Percentiles rank a stretch among this genome's conserved stretches.
phyloP scores from a whole-genome alignment of 1,140 invertebrate species.

The Drosophila serrata region DNA sequence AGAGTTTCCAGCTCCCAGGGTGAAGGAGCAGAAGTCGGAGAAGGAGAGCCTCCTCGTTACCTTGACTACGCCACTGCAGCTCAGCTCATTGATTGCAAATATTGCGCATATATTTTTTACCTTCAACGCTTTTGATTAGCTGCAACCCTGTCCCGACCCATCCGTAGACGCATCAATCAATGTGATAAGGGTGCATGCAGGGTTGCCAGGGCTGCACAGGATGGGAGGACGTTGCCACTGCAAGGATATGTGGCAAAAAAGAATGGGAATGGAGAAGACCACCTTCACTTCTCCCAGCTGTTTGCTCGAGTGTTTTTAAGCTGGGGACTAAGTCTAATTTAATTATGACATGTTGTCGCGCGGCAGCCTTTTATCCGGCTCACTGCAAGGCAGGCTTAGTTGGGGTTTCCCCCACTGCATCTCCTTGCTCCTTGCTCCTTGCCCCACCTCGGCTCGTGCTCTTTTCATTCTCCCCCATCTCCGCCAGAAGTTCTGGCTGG shows the following conservation, averaged over 20 bases:
- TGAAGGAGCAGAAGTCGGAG: background rate
- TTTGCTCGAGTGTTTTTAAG: slow-evolving; percentile 75
- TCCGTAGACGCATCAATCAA: slow-evolving; percentile 31
- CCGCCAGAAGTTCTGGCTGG: slow-evolving; percentile 27
- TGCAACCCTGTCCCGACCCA: slow-evolving; percentile 20
- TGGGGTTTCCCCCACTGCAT: background rate
- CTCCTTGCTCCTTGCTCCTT: background rate
- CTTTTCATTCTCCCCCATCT: background rate
- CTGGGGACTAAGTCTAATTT: slow-evolving; percentile 81
- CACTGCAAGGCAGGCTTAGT: slow-evolving; percentile 40
- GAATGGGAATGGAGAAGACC: background rate
- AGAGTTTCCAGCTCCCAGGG: too few species aligned
- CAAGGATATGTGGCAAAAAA: background rate
- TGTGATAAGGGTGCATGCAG: slow-evolving; percentile 14
- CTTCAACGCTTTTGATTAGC: slow-evolving; percentile 58
- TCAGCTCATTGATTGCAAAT: slow-evolving; percentile 61
- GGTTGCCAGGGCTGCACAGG: background rate
- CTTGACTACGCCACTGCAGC: slow-evolving; percentile 48
- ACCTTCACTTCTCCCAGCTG: slow-evolving; percentile 26
- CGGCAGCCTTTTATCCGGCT: slow-evolving; percentile 53
- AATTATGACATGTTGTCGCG: slow-evolving; percentile 80
- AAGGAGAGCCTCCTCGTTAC: slow-evolving; percentile 17
- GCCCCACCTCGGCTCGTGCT: background rate
- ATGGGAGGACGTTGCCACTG: background rate
- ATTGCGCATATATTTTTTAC: slow-evolving; percentile 58